Evolutionary conservation across 1,140 invertebrate genomes (phyloP), one percentile per base, ranked within the genome.

Genomic region (Linepithema humile): DNA sequence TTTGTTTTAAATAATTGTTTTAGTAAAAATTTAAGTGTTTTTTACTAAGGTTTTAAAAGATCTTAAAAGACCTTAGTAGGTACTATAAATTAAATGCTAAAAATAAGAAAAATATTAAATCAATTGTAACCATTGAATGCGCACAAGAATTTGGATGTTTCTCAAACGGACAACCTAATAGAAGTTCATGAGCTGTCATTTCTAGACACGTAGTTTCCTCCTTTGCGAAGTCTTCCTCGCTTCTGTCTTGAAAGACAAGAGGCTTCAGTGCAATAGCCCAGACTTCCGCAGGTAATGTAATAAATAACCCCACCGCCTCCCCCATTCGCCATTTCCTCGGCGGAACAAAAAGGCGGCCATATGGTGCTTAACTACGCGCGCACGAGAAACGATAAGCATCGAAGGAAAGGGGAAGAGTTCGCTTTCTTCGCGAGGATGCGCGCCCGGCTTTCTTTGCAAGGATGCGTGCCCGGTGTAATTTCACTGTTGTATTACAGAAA

Each of bases 241-340:
- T 64, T 59, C 23, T 67, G 3, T 17, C 17, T 35, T 48, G 4
- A 65, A 55, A 67, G 74, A 88, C 87, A 89, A 86, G 85, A 84
- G 74, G 59, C 84, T 82, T 85, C 84, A 35, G 57, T 70, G 88
- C 87, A 89, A 88, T 88, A 88, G 88, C 60, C 82, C 87, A 78
- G 70, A 89, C 84, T 89, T 89, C 88, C 88, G 70, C 88, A 84
- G 70, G 86, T 64, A 78, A 88, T 85, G 86, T 86, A 86, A 90
- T 88, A 90, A 90, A 90, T 86, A 88, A 86, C 70, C 77, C 70
- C 53, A 26, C 73, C 72, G 77, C 53, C 77, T 77, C 65, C 73
- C 84, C 64, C 35, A 32, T 86, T 90, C 82, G 82, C 57, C 67
- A 64, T 83, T 90, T 86, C 73, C 80, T 89, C 55, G 20, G 23